Evolutionary conservation across 2,797 vertebrate genomes (phyloP).

Genomic region (Paratrypauchen microcephalus): DNA sequence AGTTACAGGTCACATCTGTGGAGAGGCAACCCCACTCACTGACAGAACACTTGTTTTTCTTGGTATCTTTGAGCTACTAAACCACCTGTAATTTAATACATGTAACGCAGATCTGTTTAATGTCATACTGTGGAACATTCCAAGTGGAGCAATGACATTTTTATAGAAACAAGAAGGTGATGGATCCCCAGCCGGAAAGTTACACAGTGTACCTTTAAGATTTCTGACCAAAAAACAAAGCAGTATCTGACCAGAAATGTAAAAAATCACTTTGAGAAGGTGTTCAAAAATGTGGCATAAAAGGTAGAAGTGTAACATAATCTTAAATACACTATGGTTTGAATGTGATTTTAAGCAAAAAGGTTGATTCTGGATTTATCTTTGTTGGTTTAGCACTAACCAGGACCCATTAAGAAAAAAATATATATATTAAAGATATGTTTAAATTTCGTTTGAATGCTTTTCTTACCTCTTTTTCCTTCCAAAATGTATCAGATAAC

Average conservation of each 20-base stretch:
- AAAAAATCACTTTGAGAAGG: slow-evolving; percentile 31
- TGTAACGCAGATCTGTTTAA: too few relatives aligned
- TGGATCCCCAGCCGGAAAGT: too few relatives aligned
- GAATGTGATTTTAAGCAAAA: slow-evolving; percentile 1
- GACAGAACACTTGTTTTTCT: too few relatives aligned
- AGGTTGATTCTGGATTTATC: not conserved
- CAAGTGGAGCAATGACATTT: too few relatives aligned
- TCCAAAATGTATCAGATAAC: not conserved
- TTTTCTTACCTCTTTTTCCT: not conserved
- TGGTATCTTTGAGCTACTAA: too few relatives aligned
- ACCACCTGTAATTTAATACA: too few relatives aligned
- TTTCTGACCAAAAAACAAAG: slow-evolving; percentile 30
- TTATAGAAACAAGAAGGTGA: too few relatives aligned
- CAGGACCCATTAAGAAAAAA: not conserved
- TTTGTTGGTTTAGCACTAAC: not conserved
- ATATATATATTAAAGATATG: not conserved
- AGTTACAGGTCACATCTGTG: too few relatives aligned
- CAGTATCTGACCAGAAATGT: slow-evolving; percentile 13
- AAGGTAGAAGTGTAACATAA: slow-evolving; percentile 41
- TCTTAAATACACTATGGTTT: slow-evolving; percentile 2
- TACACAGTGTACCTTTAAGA: not conserved
- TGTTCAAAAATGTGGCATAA: slow-evolving; percentile 43
- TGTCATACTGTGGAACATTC: too few relatives aligned
- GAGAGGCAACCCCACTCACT: too few relatives aligned
- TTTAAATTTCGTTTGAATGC: not conserved